Conservation (phyloP, 1,140 invertebrate genomes). For the Halyomorpha halys region DNA sequence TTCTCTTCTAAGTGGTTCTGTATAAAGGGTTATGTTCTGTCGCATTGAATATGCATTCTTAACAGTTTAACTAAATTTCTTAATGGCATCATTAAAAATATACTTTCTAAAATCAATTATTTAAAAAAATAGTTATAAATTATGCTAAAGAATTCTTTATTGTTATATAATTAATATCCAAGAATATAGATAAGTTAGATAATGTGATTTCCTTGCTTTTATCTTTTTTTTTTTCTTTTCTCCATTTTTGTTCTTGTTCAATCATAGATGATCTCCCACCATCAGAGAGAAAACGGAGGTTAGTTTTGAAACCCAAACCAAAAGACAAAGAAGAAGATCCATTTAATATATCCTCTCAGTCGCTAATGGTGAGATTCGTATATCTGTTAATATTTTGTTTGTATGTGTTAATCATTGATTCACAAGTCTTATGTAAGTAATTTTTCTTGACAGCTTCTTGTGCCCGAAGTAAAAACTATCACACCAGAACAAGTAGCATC, state of each 20-base stretch:
- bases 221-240: conserved; percentile 5
- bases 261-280: conserved; percentile 14
- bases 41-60: too few relatives aligned
- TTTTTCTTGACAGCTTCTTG: conserved; percentile 38
- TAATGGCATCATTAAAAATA: too few relatives aligned
- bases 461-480: conserved; percentile 41
- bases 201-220: too few relatives aligned
- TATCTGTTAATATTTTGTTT: conserved; percentile 19
- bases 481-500: conserved; percentile 30
- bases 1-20: too few relatives aligned
- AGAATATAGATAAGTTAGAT: too few relatives aligned
- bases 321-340: conserved; percentile 36
- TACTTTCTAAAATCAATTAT: too few relatives aligned
- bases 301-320: conserved; percentile 29
- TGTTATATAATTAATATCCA: too few relatives aligned
- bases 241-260: background rate
- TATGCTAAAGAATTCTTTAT: too few relatives aligned
- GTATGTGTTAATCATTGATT: background rate
- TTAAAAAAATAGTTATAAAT: too few relatives aligned
- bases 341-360: conserved; percentile 42
- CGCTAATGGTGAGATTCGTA: conserved; percentile 38
- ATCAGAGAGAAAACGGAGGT: conserved; percentile 7
- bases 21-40: too few relatives aligned
- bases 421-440: background rate
- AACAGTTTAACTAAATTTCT: too few relatives aligned